phyloP scores from a whole-genome alignment of 2,888 invertebrate genomes.

The Strigamia transsilvanica region DNA sequence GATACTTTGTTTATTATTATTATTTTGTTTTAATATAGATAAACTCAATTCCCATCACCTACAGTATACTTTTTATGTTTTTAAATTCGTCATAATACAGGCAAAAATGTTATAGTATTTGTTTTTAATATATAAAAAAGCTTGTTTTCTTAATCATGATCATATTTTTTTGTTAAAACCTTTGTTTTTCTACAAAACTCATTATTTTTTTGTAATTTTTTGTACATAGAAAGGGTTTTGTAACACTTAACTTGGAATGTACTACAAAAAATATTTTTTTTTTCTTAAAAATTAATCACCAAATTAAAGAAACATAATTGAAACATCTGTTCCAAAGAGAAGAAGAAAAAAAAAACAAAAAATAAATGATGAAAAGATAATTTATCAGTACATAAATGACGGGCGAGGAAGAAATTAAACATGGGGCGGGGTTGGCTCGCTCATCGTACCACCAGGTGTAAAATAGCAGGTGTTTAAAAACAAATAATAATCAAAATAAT shows the following conservation, averaged over 20 bases:
- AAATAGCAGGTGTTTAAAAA: not conserved
- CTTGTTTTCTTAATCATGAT: conserved; percentile 11
- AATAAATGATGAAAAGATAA: not conserved
- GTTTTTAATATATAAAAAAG: conserved; percentile 1
- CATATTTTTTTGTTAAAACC: conserved; percentile 18
- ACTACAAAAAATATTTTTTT: conserved; percentile 6
- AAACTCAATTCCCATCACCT: conserved; percentile 29
- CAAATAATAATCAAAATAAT: not conserved
- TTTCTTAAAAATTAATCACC: not conserved
- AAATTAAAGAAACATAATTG: conserved; percentile 8
- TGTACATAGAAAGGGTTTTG: conserved; percentile 24
- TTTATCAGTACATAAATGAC: too few relatives aligned
- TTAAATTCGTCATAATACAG: conserved; percentile 34
- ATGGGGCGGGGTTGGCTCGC: not conserved
- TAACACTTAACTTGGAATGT: conserved; percentile 31
- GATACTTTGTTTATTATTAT: conserved; percentile 37
- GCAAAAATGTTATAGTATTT: conserved; percentile 19
- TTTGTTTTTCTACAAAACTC: conserved; percentile 28
- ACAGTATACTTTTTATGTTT: conserved; percentile 38
- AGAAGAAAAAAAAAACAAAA: not conserved
- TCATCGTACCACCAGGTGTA: not conserved
- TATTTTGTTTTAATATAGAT: not conserved
- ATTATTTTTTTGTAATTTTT: conserved; percentile 18
- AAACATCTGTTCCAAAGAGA: not conserved
- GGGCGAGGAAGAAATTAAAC: not conserved